These are phyloP conservation scores for Arvicanthis niloticus DNA, from an alignment of 2,113 vertebrate genomes.

Conservation along the genomic window DNA sequence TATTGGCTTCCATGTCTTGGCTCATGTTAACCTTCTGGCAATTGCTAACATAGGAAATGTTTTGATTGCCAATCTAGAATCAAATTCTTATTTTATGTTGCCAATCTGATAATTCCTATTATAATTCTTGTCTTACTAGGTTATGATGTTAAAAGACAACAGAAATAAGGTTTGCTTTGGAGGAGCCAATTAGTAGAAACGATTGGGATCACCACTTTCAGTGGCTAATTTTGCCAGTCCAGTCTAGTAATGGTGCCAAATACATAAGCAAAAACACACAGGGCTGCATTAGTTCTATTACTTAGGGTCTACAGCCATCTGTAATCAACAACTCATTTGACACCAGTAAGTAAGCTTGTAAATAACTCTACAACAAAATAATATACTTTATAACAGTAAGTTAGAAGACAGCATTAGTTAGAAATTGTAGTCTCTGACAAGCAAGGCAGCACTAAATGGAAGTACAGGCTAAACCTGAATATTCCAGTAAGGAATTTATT, in stretches of 20 bases:
- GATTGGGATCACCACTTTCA: not conserved
- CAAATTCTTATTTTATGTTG: conserved; percentile 26
- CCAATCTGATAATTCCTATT: not conserved
- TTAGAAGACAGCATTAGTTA: conserved; percentile 5
- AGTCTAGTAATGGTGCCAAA: conserved; percentile 25
- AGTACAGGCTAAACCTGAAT: not conserved
- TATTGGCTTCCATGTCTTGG: conserved; percentile 23
- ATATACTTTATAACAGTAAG: not conserved
- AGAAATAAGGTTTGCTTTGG: not conserved
- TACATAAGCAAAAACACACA: not conserved
- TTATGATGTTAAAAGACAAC: conserved; percentile 11
- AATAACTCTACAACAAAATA: conserved; percentile 16
- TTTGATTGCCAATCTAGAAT: conserved; percentile 29
- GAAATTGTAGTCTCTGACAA: not conserved
- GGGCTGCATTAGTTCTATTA: not conserved
- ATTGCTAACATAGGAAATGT: not conserved
- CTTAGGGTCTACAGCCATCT: not conserved
- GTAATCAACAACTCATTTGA: not conserved
- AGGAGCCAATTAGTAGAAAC: conserved; percentile 34
- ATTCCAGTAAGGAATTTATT: conserved; percentile 6
- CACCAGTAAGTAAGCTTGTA: not conserved
- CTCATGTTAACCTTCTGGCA: not conserved
- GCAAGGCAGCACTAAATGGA: conserved; percentile 32
- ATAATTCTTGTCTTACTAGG: not conserved
- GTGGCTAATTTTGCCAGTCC: not conserved